Evolutionary conservation across 1,140 invertebrate genomes (phyloP), one percentile per base, ranked within the genome.

Genomic region (Tribolium madens): DNA sequence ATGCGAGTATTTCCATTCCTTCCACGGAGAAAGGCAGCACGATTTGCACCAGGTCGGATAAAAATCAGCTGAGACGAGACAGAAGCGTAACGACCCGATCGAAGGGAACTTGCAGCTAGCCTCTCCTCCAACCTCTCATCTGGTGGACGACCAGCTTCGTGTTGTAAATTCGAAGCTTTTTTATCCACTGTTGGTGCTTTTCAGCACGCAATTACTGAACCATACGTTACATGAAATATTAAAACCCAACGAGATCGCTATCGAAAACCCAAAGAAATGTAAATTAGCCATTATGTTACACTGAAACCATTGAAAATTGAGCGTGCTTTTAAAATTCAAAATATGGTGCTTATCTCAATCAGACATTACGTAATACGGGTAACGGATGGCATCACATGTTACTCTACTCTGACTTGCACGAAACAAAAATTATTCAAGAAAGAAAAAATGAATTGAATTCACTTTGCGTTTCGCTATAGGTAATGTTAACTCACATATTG

Each of bases 371-470:
- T 64, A 64, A 64, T 14, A 64, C n/a, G 57, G 26, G 57, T 31
- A 64, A 64, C 57, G 57, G 57, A 64, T 64, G 57, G 57, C 57
- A 64, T 64, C 57, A 64, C 57, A 64, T 26, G 57, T 64, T 64
- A 33, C 57, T 33, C 9, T 4, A 13, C 26, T 33, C 6, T 33
- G 21, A 33, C 57, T 57, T 64, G 57, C 57, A 64, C 57, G 57
- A 13, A 21, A 64, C 14, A 26, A 64, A 64, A 64, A 64, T 64
- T 12, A 31, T 64, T 64, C 26, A 33, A 12, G 18, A 57, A 26
- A 26, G 26, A 64, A 64, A 64, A 64, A 33, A 9, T 21, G 21
- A 64, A 14, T 33, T 33, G n/a, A 64, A 64, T 64, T 33, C 13
- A 64, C 36, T 64, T 14, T 14, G 52, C 52, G 17, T 57, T 57